Evolutionary conservation across 2,888 invertebrate species (phyloP), one percentile per base, ranked within the genome.

Genomic region (Phania funesta): DNA sequence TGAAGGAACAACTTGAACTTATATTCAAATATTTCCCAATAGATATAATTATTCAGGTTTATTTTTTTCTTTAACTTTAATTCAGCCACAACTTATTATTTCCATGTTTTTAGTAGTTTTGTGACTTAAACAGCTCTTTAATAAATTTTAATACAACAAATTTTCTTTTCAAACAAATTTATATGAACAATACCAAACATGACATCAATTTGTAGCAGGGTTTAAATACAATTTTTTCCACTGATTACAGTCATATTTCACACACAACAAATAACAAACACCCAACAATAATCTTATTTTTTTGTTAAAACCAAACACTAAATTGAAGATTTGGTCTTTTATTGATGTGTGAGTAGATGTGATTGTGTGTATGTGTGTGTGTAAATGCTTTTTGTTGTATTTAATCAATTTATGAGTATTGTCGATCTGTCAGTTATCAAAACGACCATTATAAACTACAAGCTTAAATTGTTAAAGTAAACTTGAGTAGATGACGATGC

Each of bases 361-460:
- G 3, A 8, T n/a, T 11, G 1, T 35, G 18, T 26, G 20, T 46
- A 5, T 26, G 24, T 29, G 26, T 50, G 32, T 38, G 9, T 20
- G 26, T 48, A 8, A 11, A 16, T 20, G 16, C 18, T 58, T 50
- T 70, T 70, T 60, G 38, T 70, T 74, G 62, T 58, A 38, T 78
- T 82, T 82, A 82, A 82, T 78, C 82, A 82, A 82, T 82, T 82
- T 82, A 82, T 78, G 78, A 71, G 64, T 24, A 64, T 50, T 78
- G 78, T 82, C 82, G 82, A 78, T 78, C 82, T 82, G 78, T 70
- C 82, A 75, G 82, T 38, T 82, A 78, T 75, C 76, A 75, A 75
- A 80, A 70, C 65, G 78, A 18, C 74, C 80, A 76, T 56, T 70
- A 81, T 71, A 76, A 76, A 74, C 70, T 60, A 74, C 78, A 70